Evolutionary conservation across 2,113 vertebrate genomes (phyloP).

Genomic region (Sigmodon hispidus): DNA sequence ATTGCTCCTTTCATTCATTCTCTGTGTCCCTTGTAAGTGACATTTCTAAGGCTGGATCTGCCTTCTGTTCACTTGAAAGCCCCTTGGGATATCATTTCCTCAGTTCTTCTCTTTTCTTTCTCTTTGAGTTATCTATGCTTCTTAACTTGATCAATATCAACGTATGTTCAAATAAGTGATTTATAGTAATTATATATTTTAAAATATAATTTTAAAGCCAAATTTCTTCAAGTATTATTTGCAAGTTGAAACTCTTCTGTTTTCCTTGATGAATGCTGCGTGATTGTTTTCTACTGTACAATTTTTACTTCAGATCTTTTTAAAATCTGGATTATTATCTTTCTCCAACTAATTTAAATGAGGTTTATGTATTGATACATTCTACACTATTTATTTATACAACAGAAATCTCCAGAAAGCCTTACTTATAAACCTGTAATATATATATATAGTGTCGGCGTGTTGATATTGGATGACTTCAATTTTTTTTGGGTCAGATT

Average conservation of each 20-base stretch:
- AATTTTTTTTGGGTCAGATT: not conserved
- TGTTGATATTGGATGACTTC: not conserved
- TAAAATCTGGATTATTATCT: not conserved
- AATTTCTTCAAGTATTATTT: not conserved
- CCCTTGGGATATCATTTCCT: not conserved
- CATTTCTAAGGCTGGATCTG: not conserved
- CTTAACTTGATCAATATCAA: not conserved
- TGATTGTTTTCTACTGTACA: not conserved
- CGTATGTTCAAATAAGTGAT: not conserved
- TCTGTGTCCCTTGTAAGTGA: not conserved
- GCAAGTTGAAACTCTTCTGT: not conserved
- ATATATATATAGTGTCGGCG: too few relatives aligned
- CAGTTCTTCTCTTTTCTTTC: not conserved
- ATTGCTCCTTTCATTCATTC: not conserved
- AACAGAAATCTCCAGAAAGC: not conserved
- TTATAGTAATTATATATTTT: not conserved
- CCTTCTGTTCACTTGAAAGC: fast-evolving
- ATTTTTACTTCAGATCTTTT: not conserved
- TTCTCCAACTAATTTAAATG: not conserved
- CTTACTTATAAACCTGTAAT: not conserved
- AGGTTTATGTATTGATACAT: not conserved
- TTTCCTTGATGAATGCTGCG: not conserved
- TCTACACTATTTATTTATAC: not conserved
- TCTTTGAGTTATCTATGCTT: not conserved
- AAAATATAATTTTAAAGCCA: not conserved